Percentiles rank a stretch among this genome's conserved stretches.
phyloP scores from a whole-genome alignment of 2,113 vertebrate genomes.

The Megalops atlanticus region DNA sequence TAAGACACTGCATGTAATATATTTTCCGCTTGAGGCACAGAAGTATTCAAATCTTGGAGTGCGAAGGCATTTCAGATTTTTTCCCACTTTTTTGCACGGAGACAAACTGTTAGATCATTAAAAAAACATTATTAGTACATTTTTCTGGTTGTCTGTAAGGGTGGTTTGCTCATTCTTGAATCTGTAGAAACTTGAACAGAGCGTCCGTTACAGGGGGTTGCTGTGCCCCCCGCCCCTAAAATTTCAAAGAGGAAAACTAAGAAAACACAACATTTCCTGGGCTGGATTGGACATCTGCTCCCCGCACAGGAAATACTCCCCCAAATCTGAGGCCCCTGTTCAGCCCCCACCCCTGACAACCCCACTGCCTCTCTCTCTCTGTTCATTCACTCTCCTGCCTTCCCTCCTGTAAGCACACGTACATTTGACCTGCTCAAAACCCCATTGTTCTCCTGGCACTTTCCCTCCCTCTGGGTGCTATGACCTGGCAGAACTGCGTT shows the following conservation, averaged over 20 bases:
- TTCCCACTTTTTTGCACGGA: not conserved
- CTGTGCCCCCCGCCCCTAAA: not conserved
- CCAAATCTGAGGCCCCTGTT: not conserved
- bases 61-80: not conserved
- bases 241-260: constrained; percentile 9
- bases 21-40: not conserved
- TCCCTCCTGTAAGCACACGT: not conserved
- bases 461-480: not conserved
- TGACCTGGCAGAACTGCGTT: not conserved
- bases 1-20: not conserved
- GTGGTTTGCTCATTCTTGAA: not conserved
- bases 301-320: not conserved
- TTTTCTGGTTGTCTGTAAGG: not conserved
- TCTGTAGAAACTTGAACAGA: not conserved
- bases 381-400: not conserved
- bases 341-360: not conserved
- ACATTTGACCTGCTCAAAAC: not conserved
- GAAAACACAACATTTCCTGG: constrained; percentile 7
- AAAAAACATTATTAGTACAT: too few relatives aligned
- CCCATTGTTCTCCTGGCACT: not conserved
- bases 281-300: constrained; percentile 8
- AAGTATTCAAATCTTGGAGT: not conserved
- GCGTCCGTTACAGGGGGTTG: not conserved
- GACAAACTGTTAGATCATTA: not conserved
- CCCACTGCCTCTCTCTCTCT: not conserved